These are phyloP conservation scores for Drosophila peninsularis DNA, from an alignment of 2,888 invertebrate species.

Conservation along the genomic window DNA sequence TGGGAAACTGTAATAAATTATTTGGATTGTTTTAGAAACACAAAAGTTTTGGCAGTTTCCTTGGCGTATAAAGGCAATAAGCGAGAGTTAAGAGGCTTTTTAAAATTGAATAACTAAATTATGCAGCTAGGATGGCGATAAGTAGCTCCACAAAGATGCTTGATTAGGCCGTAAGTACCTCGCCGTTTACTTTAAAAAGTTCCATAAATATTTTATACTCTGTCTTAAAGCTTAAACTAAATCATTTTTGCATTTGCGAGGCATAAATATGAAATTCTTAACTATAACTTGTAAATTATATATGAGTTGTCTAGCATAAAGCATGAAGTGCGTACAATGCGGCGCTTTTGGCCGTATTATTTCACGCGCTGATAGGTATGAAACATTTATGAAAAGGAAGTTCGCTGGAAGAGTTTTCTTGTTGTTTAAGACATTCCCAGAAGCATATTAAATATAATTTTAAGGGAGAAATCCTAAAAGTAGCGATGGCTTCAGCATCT, in stretches of 20 bases:
- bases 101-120: conserved; percentile 38
- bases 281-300: neutral
- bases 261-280: neutral
- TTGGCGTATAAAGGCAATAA: conserved; percentile 26
- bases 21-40: conserved; percentile 65
- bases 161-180: conserved; percentile 1
- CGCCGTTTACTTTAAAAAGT: neutral
- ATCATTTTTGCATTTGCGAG: neutral
- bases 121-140: conserved; percentile 20
- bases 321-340: neutral
- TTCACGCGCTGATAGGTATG: conserved; percentile 29
- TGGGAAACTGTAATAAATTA: conserved; percentile 57
- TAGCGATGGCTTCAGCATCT: conserved; percentile 24
- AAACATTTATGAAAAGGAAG: conserved; percentile 27
- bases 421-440: conserved; percentile 4
- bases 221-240: too few relatives aligned
- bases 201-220: neutral
- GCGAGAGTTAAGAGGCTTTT: conserved; percentile 16
- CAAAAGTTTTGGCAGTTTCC: conserved; percentile 34
- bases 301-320: neutral
- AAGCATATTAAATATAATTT: conserved; percentile 15
- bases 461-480: conserved; percentile 10
- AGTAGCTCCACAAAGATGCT: conserved; percentile 9
- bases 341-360: neutral
- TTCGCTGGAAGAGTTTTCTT: conserved; percentile 9